Evolutionary conservation across 2,888 invertebrate genomes (phyloP), one percentile per base, ranked within the genome.

Genomic region (Cheilosia grossa): DNA sequence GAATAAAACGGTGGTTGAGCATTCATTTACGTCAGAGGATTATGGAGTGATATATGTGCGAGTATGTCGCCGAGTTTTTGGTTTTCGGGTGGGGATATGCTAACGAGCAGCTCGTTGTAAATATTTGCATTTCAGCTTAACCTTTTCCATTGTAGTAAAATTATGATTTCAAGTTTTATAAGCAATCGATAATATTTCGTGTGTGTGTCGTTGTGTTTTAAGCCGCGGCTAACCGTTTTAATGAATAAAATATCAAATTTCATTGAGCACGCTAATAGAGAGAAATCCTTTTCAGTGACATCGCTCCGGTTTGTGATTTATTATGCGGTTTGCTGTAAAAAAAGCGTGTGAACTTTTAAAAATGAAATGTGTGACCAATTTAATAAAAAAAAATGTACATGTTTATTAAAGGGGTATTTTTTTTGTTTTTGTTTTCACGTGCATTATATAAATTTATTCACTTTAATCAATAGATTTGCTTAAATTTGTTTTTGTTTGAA

Each of bases 1-100:
- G 61, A 81, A 69, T 67, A 61, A 51, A 81, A 44, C 61, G 67
- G 19, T 54, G 67, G 67, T 63, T 73, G 67, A 69, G 56, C 66
- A 66, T 82, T 82, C 72, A 82, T 70, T 77, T 72, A 47, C 72
- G 42, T 64, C 64, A 59, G 53, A 59, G 82, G 80, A 82, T 82
- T 77, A 82, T 58, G 30, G 19, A 63, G 54, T 82, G 72, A 82
- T 77, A 82, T 82, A 77, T 72, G 78, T 47, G 59, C 47, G 33
- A 33, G 13, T 17, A 58, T 59, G 47, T 49, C 10, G 40, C 10
- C 9, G 9, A 54, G 24, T 59, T 44, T 56, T 63, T 66, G 42
- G 19, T 51, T 63, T 67, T 67, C 27, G 33, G 17, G 21, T 51
- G 40, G 67, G 72, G 6, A 27, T 27, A 69, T 61, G 64, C 72